Evolutionary conservation across 1,140 invertebrate species (phyloP).

Genomic region (Diachasma alloeum): DNA sequence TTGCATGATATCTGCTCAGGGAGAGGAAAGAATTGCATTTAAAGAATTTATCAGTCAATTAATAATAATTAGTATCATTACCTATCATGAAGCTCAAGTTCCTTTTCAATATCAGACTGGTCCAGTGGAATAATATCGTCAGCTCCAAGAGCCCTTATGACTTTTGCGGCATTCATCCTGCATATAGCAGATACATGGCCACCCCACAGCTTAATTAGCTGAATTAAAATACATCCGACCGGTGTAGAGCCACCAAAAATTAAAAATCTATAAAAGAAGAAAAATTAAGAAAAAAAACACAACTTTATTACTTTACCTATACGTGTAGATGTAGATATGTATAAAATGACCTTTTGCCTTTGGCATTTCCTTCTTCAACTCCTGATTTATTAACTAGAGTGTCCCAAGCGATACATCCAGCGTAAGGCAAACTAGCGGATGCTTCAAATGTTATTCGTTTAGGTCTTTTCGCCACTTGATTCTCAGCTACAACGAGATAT

Average conservation of each 20-base stretch:
- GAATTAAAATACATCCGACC: constrained; percentile 76
- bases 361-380: constrained; percentile 65
- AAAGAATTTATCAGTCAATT: neutral
- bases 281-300: constrained; percentile 9
- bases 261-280: constrained; percentile 70
- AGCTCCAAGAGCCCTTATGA: constrained; percentile 68
- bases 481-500: constrained; percentile 69
- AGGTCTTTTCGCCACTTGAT: constrained; percentile 72
- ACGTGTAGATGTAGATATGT: neutral
- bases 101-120: constrained; percentile 56
- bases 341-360: constrained; percentile 66
- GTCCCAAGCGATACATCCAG: constrained; percentile 74
- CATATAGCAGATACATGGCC: constrained; percentile 69
- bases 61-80: constrained; percentile 31
- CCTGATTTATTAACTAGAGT: constrained; percentile 68
- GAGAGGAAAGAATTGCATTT: constrained; percentile 35
- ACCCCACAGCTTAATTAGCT: constrained; percentile 76
- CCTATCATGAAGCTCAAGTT: constrained; percentile 56
- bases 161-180: constrained; percentile 61
- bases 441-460: constrained; percentile 72
- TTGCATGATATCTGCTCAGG: constrained; percentile 66
- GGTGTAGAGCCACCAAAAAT: constrained; percentile 76
- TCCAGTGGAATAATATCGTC: constrained; percentile 66
- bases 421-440: constrained; percentile 77
- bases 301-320: neutral